These are phyloP conservation scores for Eulithis testata DNA, from an alignment of 2,888 invertebrate species.

Conservation along the genomic window DNA sequence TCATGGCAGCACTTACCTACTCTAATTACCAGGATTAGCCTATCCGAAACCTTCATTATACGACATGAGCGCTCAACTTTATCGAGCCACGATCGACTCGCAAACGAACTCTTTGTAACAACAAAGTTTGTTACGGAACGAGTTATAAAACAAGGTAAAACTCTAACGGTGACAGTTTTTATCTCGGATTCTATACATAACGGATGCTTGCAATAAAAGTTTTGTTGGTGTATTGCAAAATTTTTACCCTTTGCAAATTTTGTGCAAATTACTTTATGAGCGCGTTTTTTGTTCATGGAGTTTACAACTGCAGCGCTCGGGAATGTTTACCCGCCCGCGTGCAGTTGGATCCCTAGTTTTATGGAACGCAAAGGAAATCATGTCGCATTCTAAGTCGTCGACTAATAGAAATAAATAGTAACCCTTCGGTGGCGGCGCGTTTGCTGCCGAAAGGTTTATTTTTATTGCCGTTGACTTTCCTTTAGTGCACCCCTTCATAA, in stretches of 20 bases:
- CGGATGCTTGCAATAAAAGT: conserved; percentile 71
- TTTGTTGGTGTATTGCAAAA: conserved; percentile 59
- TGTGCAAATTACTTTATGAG: conserved; percentile 83
- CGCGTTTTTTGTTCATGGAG: conserved; percentile 59
- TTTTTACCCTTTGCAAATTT: conserved; percentile 81
- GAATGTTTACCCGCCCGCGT: conserved; percentile 57
- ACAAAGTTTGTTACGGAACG: conserved; percentile 50
- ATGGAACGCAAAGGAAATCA: conserved; percentile 57
- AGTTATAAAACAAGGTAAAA: conserved; percentile 58
- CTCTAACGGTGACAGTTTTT: conserved; percentile 61
- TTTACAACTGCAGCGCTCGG: conserved; percentile 68
- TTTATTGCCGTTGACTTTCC: conserved; percentile 79
- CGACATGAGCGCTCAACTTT: conserved; percentile 45
- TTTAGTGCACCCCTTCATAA: conserved; percentile 77
- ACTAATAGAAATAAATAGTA: conserved; percentile 78
- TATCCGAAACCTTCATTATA: conserved; percentile 62
- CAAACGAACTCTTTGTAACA: conserved; percentile 38
- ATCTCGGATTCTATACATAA: conserved; percentile 63
- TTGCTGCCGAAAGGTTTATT: conserved; percentile 80
- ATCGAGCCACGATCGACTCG: conserved; percentile 43
- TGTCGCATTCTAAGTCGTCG: conserved; percentile 66
- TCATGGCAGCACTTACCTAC: conserved; percentile 65
- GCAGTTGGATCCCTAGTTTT: conserved; percentile 60
- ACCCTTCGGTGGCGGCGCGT: conserved; percentile 79
- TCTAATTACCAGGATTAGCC: conserved; percentile 74